Evolutionary conservation across 2,113 vertebrate species (phyloP).

Genomic region (Pristiophorus japonicus): DNA sequence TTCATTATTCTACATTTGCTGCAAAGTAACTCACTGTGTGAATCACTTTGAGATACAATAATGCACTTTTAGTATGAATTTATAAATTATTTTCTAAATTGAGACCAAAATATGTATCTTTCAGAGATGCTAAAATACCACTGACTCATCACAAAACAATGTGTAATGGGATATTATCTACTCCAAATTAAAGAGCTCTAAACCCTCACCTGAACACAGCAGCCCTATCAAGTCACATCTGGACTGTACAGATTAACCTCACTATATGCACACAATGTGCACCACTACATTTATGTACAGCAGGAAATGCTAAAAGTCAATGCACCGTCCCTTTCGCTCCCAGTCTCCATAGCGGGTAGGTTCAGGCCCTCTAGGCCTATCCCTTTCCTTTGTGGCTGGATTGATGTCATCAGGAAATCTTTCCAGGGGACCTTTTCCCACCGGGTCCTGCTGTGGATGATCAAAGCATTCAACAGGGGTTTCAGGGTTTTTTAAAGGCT

Average conservation of each 20-base stretch:
- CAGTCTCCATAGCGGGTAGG: constrained; percentile 94
- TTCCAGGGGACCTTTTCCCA: no score
- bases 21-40: background rate
- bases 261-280: background rate
- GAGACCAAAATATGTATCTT: background rate
- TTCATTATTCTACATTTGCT: background rate
- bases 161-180: background rate
- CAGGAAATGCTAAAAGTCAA: constrained; percentile 74
- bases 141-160: background rate
- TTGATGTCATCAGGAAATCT: constrained; percentile 83
- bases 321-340: constrained; percentile 94
- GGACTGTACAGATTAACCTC: background rate
- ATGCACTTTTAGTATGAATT: background rate
- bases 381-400: constrained; percentile 84
- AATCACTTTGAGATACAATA: background rate
- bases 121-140: background rate
- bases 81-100: background rate
- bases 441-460: no score
- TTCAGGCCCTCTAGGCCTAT: constrained; percentile 87
- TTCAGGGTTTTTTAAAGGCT: no score
- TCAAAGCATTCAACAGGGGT: no score
- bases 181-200: background rate
- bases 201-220: background rate
- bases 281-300: background rate
- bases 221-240: background rate